Conservation (phyloP, 2,113 vertebrate species). For the Pseudonaja textilis region DNA sequence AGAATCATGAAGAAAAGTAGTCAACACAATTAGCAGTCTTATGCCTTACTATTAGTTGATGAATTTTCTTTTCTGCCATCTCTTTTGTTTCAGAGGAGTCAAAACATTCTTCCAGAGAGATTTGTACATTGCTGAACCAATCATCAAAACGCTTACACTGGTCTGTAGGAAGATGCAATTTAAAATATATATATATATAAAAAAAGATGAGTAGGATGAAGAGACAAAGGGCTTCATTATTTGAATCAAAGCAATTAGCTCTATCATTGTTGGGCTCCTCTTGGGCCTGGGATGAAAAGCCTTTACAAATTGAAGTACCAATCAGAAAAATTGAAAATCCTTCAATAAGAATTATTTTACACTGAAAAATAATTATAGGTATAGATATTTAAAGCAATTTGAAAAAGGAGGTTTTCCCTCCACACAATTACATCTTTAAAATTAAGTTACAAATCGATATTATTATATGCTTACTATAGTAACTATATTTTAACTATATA, state of each 20-base stretch:
- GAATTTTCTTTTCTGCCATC: constrained; percentile 74
- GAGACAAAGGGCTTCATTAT: not conserved
- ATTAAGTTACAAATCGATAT: not conserved
- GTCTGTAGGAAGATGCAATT: constrained; percentile 66
- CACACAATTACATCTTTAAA: not conserved
- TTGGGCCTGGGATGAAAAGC: not conserved
- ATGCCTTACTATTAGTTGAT: constrained; percentile 78
- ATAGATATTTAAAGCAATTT: not conserved
- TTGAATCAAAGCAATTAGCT: not conserved
- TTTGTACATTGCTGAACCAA: constrained; percentile 82
- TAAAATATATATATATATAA: not conserved
- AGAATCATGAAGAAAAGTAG: not conserved
- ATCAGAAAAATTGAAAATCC: not conserved
- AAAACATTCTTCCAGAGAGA: constrained; percentile 86
- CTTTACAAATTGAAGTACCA: not conserved
- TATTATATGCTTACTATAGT: not conserved
- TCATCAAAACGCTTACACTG: constrained; percentile 83
- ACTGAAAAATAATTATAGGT: not conserved
- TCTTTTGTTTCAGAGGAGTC: constrained; percentile 79
- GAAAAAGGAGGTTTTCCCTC: not conserved
- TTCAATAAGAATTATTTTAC: not conserved
- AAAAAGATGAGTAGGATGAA: not conserved
- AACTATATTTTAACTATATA: not conserved
- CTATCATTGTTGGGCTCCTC: not conserved
- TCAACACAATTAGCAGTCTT: constrained; percentile 2